These are phyloP conservation scores for Tortrix viridana DNA, from an alignment of 2,888 invertebrate genomes.

Conservation along the genomic window DNA sequence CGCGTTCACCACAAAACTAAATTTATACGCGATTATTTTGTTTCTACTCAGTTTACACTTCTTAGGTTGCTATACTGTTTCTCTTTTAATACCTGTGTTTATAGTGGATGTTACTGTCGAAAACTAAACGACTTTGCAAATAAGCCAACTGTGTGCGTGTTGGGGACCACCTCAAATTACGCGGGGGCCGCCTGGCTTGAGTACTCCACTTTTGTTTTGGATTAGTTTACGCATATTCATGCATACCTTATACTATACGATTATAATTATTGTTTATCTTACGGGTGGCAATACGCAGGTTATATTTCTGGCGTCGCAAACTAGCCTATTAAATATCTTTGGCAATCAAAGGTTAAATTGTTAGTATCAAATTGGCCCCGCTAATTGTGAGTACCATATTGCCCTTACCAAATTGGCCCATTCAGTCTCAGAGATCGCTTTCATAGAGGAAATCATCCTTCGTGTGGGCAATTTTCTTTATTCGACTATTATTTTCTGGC, in stretches of 20 bases:
- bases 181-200: constrained; percentile 9
- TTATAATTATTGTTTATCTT: too few species aligned
- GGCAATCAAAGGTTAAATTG: too few species aligned
- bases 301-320: too few species aligned
- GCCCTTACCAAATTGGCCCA: background rate
- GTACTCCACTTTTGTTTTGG: constrained; percentile 1
- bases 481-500: constrained; percentile 50
- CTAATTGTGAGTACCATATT: too few species aligned
- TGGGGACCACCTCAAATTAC: constrained; percentile 29
- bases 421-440: constrained; percentile 5
- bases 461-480: constrained; percentile 41
- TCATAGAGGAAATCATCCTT: constrained; percentile 11
- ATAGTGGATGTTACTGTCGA: constrained; percentile 53
- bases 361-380: too few species aligned
- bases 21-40: too few species aligned
- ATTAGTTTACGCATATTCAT: background rate
- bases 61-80: constrained; percentile 4
- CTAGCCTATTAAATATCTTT: too few species aligned
- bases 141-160: constrained; percentile 42
- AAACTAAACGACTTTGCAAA: constrained; percentile 51
- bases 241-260: too few species aligned
- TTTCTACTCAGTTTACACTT: too few species aligned
- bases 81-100: constrained; percentile 44
- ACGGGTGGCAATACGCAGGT: too few species aligned
- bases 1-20: too few species aligned